Evolutionary conservation across 2,888 invertebrate genomes (phyloP), one percentile per base, ranked within the genome.

Genomic region (Rhingia campestris): DNA sequence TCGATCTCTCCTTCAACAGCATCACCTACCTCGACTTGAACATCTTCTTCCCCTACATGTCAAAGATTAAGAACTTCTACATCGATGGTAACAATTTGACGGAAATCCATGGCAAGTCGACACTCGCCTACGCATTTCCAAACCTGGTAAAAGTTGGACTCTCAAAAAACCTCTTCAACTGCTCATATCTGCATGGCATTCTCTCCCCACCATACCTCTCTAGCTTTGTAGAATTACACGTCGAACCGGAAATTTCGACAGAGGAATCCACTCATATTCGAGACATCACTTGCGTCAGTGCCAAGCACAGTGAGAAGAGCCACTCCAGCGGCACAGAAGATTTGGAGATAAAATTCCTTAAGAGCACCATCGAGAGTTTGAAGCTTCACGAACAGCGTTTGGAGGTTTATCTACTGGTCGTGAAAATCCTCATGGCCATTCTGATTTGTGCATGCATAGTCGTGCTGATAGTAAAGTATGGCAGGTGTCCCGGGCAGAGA

Each of bases 1-100:
- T 93, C 14, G 93, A 93, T 79, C 88, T 93, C 49, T 92, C 93
- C 0, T 92, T 92, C 81, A 93, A 93, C 87, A 92, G 93, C 87
- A 88, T 93, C 10, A 92, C 91, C 1, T 89, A 91, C 63, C 88
- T 93, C 35, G 90, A 91, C 87, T 70, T 91, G 81, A 90, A 91
- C 51, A 86, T 91, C 4, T 91, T 91, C 84, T 89, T 90, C 49
- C 91, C 91, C 0, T 91, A 91, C 63, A 69, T 91, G 79, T 86
- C 84, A 3, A 90, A 90, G 35, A 81, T 91, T 0, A 87, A 89
- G 58, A 88, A 89, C 51, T 89, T 91, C 37, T 88, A 87, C 14
- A 86, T 91, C 6, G 91, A 91, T 63, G 91, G 90, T 14, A 91
- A 91, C 70, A 88, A 88, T 32, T 79, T 91, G 32, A 87, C 86